phyloP scores from a whole-genome alignment of 2,113 vertebrate species.

The Clarias macrocephalus region DNA sequence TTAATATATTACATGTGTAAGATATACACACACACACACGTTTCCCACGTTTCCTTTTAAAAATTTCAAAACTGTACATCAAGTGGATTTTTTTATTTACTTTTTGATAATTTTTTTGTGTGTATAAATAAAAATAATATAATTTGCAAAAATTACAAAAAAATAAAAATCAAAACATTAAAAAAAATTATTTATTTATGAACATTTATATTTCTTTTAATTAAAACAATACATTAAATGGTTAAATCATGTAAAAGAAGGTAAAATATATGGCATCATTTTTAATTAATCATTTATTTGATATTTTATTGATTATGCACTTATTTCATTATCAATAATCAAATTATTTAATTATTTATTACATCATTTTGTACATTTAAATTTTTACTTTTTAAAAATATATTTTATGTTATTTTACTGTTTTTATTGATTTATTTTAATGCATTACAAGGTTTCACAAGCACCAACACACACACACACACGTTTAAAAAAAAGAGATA shows the following conservation, averaged over 20 bases:
- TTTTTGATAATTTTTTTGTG: not conserved
- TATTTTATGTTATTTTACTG: not conserved
- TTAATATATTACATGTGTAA: slow-evolving; percentile 56
- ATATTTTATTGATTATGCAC: too few relatives aligned
- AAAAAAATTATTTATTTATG: not conserved
- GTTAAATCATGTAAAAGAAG: not conserved
- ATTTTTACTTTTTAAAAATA: not conserved
- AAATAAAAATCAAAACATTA: not conserved
- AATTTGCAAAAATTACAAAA: not conserved
- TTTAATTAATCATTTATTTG: too few relatives aligned
- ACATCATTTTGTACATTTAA: not conserved
- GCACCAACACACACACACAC: not conserved
- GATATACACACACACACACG: not conserved
- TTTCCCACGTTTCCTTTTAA: not conserved
- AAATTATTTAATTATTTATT: not conserved
- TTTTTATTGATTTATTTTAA: not conserved
- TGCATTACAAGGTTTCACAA: not conserved
- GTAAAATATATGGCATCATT: too few relatives aligned
- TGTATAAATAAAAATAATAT: not conserved
- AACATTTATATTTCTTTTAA: not conserved
- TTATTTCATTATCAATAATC: not conserved
- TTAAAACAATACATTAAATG: not conserved
- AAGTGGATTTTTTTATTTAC: not conserved
- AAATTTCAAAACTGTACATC: not conserved
- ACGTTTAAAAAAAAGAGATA: not conserved